Conservation (phyloP, 1,140 invertebrate species). For the Panagrolaimus sp. region DNA sequence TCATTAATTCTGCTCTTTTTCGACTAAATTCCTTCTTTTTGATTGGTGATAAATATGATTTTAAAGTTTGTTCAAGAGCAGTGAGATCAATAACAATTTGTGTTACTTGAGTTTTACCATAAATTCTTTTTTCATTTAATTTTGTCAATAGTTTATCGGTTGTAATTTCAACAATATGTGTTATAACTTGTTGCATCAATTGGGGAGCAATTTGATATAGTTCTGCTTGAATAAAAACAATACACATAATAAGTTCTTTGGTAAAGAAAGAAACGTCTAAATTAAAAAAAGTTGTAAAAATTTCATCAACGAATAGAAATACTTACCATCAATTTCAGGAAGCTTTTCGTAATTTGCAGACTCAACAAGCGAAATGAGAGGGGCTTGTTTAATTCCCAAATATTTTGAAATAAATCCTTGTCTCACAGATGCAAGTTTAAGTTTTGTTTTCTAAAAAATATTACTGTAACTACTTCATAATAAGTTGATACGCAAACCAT, state of each 20-base stretch:
- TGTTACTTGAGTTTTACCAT: conserved; percentile 32
- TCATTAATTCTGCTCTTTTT: conserved; percentile 34
- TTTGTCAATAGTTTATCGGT: conserved; percentile 32
- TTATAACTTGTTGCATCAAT: conserved; percentile 32
- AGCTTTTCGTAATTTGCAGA: conserved; percentile 41
- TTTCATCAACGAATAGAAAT: neutral
- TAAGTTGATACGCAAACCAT: conserved; percentile 10
- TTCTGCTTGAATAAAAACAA: conserved; percentile 57
- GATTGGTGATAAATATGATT: conserved; percentile 30
- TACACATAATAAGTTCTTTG: conserved; percentile 55
- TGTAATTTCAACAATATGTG: conserved; percentile 30
- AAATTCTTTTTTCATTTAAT: conserved; percentile 18
- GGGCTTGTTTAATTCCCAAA: conserved; percentile 33
- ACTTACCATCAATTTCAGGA: conserved; percentile 46
- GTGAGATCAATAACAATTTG: conserved; percentile 51
- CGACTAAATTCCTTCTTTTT: conserved; percentile 32
- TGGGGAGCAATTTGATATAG: conserved; percentile 47
- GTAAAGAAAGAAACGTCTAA: conserved; percentile 57
- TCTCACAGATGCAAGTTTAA: conserved; percentile 41
- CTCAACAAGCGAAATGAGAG: conserved; percentile 44
- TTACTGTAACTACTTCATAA: neutral
- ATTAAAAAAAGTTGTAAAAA: conserved; percentile 18
- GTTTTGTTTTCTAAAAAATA: conserved; percentile 33
- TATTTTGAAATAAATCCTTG: conserved; percentile 41
- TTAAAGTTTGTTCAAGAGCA: conserved; percentile 48